Evolutionary conservation across 2,888 invertebrate genomes (phyloP).

Genomic region (Stramonita haemastoma): DNA sequence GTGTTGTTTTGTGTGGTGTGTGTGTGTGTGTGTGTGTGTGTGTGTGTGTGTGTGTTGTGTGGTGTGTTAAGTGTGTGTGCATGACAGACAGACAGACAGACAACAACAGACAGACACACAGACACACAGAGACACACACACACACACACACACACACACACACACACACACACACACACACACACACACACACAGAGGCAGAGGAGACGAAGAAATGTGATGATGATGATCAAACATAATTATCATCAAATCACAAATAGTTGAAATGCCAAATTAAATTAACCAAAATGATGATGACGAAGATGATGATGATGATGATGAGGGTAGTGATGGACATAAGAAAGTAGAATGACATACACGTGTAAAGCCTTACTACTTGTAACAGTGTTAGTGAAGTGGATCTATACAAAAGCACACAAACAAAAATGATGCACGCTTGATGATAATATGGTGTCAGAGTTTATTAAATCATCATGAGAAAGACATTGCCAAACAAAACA

Average conservation of each 20-base stretch:
- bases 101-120: not conserved
- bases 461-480: not conserved
- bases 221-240: not conserved
- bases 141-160: constrained; percentile 10
- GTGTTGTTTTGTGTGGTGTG: too few relatives aligned
- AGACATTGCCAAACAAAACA: not conserved
- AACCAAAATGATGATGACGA: not conserved
- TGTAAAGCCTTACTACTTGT: too few relatives aligned
- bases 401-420: not conserved
- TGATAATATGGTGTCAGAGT: too few relatives aligned
- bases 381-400: not conserved
- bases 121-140: not conserved
- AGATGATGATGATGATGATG: too few relatives aligned
- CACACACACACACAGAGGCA: not conserved
- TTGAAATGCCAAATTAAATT: not conserved
- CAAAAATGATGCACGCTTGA: too few relatives aligned
- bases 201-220: too few relatives aligned
- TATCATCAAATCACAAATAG: not conserved
- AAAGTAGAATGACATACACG: too few relatives aligned
- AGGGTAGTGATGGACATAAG: too few relatives aligned
- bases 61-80: too few relatives aligned
- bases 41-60: too few relatives aligned
- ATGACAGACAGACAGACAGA: too few relatives aligned
- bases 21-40: too few relatives aligned
- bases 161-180: constrained; percentile 6